Percentiles rank a stretch among this genome's conserved stretches.
Evolutionary conservation across 2,113 vertebrate genomes (phyloP).

Genomic region (Pongo pygmaeus): DNA sequence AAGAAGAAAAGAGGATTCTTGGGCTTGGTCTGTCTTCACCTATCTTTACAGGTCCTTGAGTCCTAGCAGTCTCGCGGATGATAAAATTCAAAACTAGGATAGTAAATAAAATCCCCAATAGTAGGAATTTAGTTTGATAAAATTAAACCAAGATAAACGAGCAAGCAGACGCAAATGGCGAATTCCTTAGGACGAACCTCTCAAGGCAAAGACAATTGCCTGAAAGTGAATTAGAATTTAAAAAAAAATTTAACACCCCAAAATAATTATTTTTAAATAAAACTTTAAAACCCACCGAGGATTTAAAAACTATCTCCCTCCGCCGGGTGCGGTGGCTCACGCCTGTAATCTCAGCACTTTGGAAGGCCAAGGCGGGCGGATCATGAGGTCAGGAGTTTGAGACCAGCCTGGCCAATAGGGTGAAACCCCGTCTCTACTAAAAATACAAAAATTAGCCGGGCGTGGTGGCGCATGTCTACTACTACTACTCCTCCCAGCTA

Average conservation of each 20-base stretch:
- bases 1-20: too few species aligned
- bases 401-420: too few species aligned
- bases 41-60: too few species aligned
- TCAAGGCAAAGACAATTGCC: not conserved
- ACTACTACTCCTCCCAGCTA: too few species aligned
- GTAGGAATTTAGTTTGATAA: not conserved
- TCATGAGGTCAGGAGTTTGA: too few species aligned
- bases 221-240: not conserved
- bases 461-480: rapidly evolving
- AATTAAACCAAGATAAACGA: not conserved
- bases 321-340: too few species aligned
- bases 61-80: rapidly evolving
- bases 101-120: not conserved
- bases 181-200: not conserved
- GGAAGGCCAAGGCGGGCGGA: too few species aligned
- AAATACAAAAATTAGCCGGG: too few species aligned
- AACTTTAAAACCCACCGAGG: not conserved
- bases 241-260: not conserved
- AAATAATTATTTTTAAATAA: not conserved
- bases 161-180: not conserved
- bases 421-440: too few species aligned
- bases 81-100: not conserved
- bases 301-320: not conserved
- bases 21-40: rapidly evolving
- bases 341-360: too few species aligned